Percentiles rank a stretch among this genome's conserved stretches.
These are phyloP conservation scores for Tipula confusa DNA, from an alignment of 2,888 invertebrate genomes.

Conservation along the genomic window DNA sequence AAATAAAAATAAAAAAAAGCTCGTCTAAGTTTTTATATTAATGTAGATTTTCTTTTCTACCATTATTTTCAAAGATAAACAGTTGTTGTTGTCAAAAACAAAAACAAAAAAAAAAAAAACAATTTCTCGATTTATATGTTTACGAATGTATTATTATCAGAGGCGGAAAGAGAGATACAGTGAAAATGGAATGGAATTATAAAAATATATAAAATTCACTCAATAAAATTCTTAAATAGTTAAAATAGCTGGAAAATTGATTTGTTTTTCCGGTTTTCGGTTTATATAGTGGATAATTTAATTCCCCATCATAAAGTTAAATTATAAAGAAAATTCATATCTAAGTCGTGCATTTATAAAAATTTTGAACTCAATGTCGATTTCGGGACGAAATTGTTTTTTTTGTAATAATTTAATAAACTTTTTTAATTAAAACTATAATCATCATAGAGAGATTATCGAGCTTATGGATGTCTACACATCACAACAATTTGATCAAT, in stretches of 20 bases:
- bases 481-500: too few relatives aligned
- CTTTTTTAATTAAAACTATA: too few relatives aligned
- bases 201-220: not conserved
- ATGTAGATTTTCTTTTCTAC: not conserved
- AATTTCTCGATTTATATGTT: not conserved
- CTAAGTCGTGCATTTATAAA: too few relatives aligned
- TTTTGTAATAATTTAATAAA: too few relatives aligned
- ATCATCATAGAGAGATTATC: too few relatives aligned
- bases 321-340: too few relatives aligned
- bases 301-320: too few relatives aligned
- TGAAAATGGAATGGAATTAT: not conserved
- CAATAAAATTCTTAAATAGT: not conserved
- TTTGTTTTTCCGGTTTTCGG: not conserved
- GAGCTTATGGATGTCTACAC: too few relatives aligned
- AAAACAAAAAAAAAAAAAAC: too few relatives aligned
- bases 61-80: not conserved
- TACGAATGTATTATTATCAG: not conserved
- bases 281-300: not conserved
- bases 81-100: not conserved
- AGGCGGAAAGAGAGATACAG: not conserved
- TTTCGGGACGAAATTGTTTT: too few relatives aligned
- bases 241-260: conserved; percentile 25
- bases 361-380: too few relatives aligned
- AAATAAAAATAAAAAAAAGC: not conserved
- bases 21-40: not conserved